Evolutionary conservation across 1,140 invertebrate species (phyloP).

Genomic region (Dinoponera quadriceps): DNA sequence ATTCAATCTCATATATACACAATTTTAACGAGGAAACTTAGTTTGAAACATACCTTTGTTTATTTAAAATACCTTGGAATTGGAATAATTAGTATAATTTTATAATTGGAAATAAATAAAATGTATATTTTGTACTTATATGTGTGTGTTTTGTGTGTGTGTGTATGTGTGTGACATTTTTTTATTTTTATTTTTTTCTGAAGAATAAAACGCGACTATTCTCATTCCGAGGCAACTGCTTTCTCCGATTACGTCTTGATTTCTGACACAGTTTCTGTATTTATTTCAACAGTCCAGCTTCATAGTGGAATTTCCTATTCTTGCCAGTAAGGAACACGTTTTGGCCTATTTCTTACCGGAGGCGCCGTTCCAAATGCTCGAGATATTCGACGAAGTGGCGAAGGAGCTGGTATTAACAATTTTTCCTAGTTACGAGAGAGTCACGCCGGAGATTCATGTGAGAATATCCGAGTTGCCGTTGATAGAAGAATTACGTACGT

Average conservation of each 20-base stretch:
- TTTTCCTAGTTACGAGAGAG: slow-evolving; percentile 98
- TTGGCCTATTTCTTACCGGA: slow-evolving; percentile 99
- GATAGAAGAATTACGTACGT: slow-evolving; percentile 97
- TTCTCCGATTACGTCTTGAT: slow-evolving; percentile 28
- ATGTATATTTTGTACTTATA: slow-evolving; percentile 17
- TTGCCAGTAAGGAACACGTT: slow-evolving; percentile 96
- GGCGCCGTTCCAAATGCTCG: slow-evolving; percentile 97
- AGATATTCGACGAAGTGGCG: slow-evolving; percentile 97
- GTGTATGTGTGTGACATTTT: not conserved
- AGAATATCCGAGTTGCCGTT: slow-evolving; percentile 97
- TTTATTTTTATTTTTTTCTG: not conserved
- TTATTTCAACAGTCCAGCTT: slow-evolving; percentile 90
- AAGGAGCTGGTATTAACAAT: slow-evolving; percentile 97
- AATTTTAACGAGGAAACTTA: not conserved
- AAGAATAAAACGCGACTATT: not conserved
- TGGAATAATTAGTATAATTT: not conserved
- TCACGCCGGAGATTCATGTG: slow-evolving; percentile 97
- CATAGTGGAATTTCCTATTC: slow-evolving; percentile 96
- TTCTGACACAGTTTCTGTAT: slow-evolving; percentile 12
- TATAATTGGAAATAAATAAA: not conserved
- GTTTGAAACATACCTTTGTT: slow-evolving; percentile 12
- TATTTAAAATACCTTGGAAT: slow-evolving; percentile 8
- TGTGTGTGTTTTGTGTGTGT: no score
- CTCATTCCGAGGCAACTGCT: not conserved
- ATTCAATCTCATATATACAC: slow-evolving; percentile 2